These are phyloP conservation scores for Dyspetes luteomarginatus DNA, from an alignment of 2,888 invertebrate species.

Conservation along the genomic window DNA sequence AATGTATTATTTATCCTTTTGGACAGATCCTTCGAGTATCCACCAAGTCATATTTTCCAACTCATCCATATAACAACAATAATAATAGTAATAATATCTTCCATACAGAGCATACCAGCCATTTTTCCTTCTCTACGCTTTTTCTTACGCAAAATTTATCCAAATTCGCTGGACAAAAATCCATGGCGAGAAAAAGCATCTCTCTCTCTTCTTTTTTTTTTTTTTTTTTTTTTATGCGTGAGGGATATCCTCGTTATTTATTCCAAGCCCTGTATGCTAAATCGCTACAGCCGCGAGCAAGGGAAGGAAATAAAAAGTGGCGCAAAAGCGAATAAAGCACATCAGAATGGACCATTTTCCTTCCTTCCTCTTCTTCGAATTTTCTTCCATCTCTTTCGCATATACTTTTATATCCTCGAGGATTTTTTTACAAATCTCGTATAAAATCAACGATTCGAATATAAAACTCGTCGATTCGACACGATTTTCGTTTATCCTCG, in stretches of 20 bases:
- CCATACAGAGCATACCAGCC: background rate
- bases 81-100: too few relatives aligned
- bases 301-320: slow-evolving; percentile 12
- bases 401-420: background rate
- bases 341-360: slow-evolving; percentile 41
- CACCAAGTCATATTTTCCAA: background rate
- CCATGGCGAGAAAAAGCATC: slow-evolving; percentile 27
- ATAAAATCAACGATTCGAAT: background rate
- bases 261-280: slow-evolving; percentile 70
- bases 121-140: slow-evolving; percentile 35
- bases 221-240: too few relatives aligned
- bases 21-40: slow-evolving; percentile 48
- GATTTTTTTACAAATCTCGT: background rate
- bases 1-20: slow-evolving; percentile 64
- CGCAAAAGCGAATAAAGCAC: slow-evolving; percentile 23
- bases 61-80: background rate
- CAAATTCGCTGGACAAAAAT: slow-evolving; percentile 29
- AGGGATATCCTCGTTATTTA: slow-evolving; percentile 70
- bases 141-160: slow-evolving; percentile 55
- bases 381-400: slow-evolving; percentile 29
- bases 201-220: too few relatives aligned
- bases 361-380: background rate
- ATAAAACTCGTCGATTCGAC: slow-evolving; percentile 27
- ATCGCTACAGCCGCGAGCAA: slow-evolving; percentile 47
- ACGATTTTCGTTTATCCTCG: slow-evolving; percentile 20